Evolutionary conservation across 2,797 vertebrate genomes (phyloP), one percentile per base, ranked within the genome.

Genomic region (Enteromius paludinosus): DNA sequence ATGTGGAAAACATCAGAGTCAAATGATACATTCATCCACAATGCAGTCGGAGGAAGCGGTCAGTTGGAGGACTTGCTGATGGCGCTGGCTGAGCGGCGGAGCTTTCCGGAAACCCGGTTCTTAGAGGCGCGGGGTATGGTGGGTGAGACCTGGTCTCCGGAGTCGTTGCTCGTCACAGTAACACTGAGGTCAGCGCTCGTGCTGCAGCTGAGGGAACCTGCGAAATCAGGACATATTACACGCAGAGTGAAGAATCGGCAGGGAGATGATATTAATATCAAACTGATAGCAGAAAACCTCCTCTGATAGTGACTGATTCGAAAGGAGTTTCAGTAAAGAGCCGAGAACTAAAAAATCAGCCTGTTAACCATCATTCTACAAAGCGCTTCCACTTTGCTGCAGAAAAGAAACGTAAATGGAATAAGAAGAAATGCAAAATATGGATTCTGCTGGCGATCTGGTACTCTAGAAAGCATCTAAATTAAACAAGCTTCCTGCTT

Each of bases 121-220:
- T 88, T 95, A 11, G 92, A 92, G 90, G 94, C 91, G 41, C 86
- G 84, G 1, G 95, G 93, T 73, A 95, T 88, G 0, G 89, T 87
- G 78, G 94, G 95, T 9, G 93, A 95, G 71, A 92, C 90, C 85
- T 91, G 95, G 85, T 94, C 94, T 0, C 79, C 88, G 23, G 89
- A 43, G 81, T 93, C 85, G 0, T 86, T 68, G 0, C 87, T 79
- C 14, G 85, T 89, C 0, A 90, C 28, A 79, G 88, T 30, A 75
- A 88, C 86, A 20, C 87, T 82, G 33, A 92, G 91, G 79, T 96
- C 95, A 0, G 94, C 89, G 66, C 93, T 96, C 0, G 87, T 88
- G 79, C 94, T 95, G 85, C 95, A 74, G 59, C 93, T 93, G 91
- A 97, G 93, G 87, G 93, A 94, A 92, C 96, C 97, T 99, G 92